Percentiles rank a stretch among this genome's conserved stretches.
These are phyloP conservation scores for Miniopterus natalensis DNA, from an alignment of 2,113 vertebrate species.

Conservation along the genomic window DNA sequence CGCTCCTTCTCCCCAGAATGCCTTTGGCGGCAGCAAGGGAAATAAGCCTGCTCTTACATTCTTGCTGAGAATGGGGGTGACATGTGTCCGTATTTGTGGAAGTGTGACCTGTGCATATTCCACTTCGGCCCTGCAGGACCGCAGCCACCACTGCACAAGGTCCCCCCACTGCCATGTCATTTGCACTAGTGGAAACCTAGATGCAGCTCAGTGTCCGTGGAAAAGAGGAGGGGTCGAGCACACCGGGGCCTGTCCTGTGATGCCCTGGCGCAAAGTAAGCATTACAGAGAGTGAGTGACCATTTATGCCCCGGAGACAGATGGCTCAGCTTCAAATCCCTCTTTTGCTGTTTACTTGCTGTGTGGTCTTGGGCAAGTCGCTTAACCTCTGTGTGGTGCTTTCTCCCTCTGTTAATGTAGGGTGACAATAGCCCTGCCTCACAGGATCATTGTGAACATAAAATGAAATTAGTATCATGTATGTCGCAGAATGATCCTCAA, in stretches of 20 bases:
- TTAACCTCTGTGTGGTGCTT: neutral
- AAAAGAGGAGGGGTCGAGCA: neutral
- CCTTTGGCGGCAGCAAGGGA: neutral
- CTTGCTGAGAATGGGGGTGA: neutral
- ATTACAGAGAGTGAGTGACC: neutral
- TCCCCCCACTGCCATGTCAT: neutral
- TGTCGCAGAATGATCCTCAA: neutral
- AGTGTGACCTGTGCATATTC: neutral
- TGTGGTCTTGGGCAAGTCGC: neutral
- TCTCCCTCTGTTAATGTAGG: neutral
- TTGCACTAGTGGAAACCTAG: neutral
- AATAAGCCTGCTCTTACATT: too few species aligned
- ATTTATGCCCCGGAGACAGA: neutral
- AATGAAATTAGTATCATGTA: neutral
- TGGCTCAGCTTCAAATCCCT: neutral
- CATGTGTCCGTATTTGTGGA: neutral
- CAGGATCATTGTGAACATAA: neutral
- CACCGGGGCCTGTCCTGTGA: too few species aligned
- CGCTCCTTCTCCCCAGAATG: accelerated
- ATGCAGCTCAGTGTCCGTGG: neutral
- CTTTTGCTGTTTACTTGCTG: neutral
- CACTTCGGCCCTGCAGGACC: neutral
- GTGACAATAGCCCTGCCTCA: neutral
- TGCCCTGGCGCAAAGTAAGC: neutral
- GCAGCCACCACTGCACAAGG: neutral